Conservation (phyloP, 2,113 vertebrate genomes). For the Alligator mississippiensis region DNA sequence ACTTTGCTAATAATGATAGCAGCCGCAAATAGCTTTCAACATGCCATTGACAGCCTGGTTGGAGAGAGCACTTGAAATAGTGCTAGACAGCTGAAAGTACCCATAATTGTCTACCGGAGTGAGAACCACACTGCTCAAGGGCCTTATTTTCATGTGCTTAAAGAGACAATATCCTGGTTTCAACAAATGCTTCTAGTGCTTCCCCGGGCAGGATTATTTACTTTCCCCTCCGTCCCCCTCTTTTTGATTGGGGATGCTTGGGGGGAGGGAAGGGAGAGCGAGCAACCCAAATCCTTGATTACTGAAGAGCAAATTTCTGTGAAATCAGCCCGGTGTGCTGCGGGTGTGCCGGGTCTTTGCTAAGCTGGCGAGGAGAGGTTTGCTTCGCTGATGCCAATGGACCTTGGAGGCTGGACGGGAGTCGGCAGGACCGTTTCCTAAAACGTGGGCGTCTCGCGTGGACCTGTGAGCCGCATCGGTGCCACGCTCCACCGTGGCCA, state of each 20-base stretch:
- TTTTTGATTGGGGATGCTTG: background rate
- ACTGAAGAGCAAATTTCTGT: background rate
- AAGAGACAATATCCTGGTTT: constrained; percentile 89
- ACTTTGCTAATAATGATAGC: constrained; percentile 91
- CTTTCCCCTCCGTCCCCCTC: background rate
- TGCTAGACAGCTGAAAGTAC: constrained; percentile 93
- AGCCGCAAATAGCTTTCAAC: constrained; percentile 94
- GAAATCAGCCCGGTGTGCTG: background rate
- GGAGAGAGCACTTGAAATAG: constrained; percentile 90
- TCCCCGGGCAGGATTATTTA: constrained; percentile 55
- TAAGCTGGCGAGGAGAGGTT: background rate
- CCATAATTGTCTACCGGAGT: constrained; percentile 92
- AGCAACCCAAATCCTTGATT: background rate
- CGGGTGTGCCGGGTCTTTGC: background rate
- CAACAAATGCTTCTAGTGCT: constrained; percentile 74
- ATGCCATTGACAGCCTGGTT: constrained; percentile 87
- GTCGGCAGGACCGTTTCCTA: background rate
- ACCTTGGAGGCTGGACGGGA: fast-evolving
- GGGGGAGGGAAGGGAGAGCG: no score
- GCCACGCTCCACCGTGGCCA: background rate
- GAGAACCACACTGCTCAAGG: constrained; percentile 88
- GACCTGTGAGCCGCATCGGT: background rate
- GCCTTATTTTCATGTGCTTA: constrained; percentile 92
- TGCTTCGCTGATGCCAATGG: background rate
- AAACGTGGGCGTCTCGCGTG: fast-evolving